These are phyloP conservation scores for Syrmaticus mikado DNA, from an alignment of 2,113 vertebrate species.

Conservation along the genomic window DNA sequence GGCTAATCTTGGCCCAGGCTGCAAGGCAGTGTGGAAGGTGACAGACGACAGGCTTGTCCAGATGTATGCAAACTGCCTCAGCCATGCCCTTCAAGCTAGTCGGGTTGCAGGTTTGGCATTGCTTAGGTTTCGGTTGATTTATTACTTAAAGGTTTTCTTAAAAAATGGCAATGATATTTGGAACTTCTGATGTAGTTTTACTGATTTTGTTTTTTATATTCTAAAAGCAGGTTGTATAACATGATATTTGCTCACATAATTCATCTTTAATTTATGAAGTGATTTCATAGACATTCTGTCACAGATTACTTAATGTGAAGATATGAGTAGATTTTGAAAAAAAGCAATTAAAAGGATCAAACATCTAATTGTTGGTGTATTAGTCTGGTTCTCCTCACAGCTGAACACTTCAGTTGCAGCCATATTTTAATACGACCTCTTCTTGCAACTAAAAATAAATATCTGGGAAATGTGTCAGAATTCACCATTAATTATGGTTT, in stretches of 20 bases:
- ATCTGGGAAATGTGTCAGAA: slow-evolving; percentile 30
- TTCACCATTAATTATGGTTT: slow-evolving; percentile 31
- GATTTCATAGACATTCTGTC: slow-evolving; percentile 19
- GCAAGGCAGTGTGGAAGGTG: slow-evolving; percentile 26
- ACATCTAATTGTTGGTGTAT: not conserved
- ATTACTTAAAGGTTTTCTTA: not conserved
- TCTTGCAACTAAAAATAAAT: slow-evolving; percentile 31
- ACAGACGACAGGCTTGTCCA: slow-evolving; percentile 45
- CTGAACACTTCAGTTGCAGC: not conserved
- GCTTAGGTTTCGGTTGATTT: not conserved
- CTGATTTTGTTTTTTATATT: not conserved
- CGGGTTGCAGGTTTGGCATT: not conserved
- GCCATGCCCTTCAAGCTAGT: slow-evolving; percentile 2
- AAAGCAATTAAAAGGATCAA: slow-evolving; percentile 29
- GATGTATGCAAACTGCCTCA: slow-evolving; percentile 18
- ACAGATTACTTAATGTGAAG: slow-evolving; percentile 22
- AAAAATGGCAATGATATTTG: not conserved
- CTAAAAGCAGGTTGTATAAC: not conserved
- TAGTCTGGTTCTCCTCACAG: slow-evolving; percentile 34
- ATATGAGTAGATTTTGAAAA: not conserved
- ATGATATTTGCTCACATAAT: not conserved
- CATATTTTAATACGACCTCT: not conserved
- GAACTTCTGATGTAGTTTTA: not conserved
- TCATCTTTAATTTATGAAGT: slow-evolving; percentile 39
- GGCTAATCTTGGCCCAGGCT: not conserved